A percentile compares a stretch with the other conserved stretches of the same genome.
Evolutionary conservation across 2,797 vertebrate species (phyloP).

Genomic region (Argyrosomus regius): DNA sequence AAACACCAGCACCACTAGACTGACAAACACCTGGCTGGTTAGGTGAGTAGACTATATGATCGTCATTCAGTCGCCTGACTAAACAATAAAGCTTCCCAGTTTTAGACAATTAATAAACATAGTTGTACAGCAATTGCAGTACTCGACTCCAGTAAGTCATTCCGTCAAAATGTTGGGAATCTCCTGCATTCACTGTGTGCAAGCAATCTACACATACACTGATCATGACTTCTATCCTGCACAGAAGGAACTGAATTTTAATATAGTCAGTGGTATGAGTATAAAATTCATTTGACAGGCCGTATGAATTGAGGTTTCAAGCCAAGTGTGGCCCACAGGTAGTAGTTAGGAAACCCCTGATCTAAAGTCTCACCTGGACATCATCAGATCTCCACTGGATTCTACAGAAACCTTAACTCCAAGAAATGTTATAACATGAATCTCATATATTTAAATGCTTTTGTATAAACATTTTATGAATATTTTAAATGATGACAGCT

Average conservation of each 20-base stretch:
- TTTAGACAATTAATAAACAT: no score
- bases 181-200: background rate
- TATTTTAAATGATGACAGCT: constrained; percentile 5
- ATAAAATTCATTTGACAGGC: background rate
- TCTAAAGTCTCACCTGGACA: background rate
- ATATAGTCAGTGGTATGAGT: background rate
- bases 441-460: background rate
- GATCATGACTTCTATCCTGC: background rate
- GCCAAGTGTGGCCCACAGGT: background rate
- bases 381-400: background rate
- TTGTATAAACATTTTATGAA: background rate
- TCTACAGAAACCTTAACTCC: background rate
- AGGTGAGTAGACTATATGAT: no score
- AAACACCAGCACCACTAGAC: no score
- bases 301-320: background rate
- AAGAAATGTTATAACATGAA: background rate
- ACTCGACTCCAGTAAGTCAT: no score
- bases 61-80: no score
- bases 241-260: background rate
- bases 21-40: no score
- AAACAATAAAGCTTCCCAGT: no score
- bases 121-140: no score
- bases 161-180: background rate
- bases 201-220: background rate
- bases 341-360: background rate